These are phyloP conservation scores for Scaptomyza cyrtandrae DNA, from an alignment of 2,888 invertebrate species.

Conservation along the genomic window DNA sequence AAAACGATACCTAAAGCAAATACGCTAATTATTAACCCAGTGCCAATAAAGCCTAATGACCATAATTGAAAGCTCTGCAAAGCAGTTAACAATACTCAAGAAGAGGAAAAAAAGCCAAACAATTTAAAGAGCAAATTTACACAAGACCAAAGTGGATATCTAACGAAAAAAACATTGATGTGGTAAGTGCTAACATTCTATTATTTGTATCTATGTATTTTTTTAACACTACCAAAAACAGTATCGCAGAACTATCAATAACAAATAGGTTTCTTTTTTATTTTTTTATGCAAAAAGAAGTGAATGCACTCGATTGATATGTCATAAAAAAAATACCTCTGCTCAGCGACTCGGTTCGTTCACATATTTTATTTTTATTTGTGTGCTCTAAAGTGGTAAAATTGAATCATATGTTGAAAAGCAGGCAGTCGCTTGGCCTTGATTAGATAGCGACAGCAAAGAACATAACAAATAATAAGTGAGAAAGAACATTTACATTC, in stretches of 20 bases:
- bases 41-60: conserved; percentile 34
- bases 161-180: conserved; percentile 11
- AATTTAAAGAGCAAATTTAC: conserved; percentile 28
- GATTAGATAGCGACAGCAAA: conserved; percentile 45
- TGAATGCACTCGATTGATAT: not conserved
- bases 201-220: not conserved
- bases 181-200: conserved; percentile 31
- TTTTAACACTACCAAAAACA: not conserved
- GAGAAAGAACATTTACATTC: not conserved
- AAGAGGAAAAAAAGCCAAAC: conserved; percentile 11
- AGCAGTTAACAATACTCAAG: conserved; percentile 9
- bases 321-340: not conserved
- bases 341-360: not conserved
- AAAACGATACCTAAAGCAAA: conserved; percentile 27
- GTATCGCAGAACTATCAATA: not conserved
- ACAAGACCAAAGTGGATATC: conserved; percentile 16
- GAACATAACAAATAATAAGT: conserved; percentile 1
- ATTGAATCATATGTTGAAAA: conserved; percentile 22
- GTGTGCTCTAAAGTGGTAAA: conserved; percentile 10
- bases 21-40: conserved; percentile 18
- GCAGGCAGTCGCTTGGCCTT: conserved; percentile 17
- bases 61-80: conserved; percentile 5
- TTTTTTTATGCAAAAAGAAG: not conserved
- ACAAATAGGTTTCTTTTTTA: not conserved
- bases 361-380: not conserved